Evolutionary conservation across 2,113 vertebrate species (phyloP).

Genomic region (Larimichthys crocea): DNA sequence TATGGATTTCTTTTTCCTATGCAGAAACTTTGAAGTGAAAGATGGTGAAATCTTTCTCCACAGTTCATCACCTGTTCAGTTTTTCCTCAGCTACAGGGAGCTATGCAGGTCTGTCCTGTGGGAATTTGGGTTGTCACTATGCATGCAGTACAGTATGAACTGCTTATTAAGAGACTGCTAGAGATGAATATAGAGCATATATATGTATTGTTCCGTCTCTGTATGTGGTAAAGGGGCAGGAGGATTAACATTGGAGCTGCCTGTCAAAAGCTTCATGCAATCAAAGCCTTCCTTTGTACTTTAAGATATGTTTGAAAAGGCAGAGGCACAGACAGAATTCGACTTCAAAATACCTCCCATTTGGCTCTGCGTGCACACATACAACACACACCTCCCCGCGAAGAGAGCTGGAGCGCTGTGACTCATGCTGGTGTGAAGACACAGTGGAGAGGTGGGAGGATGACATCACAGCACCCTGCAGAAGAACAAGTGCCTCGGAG

Average conservation of each 20-base stretch:
- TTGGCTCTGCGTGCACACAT: constrained; percentile 28
- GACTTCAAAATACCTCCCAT: constrained; percentile 55
- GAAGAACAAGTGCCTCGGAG: constrained; percentile 76
- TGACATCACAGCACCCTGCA: constrained; percentile 83
- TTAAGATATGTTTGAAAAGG: constrained; percentile 51
- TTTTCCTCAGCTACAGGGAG: neutral
- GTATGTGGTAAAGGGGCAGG: constrained; percentile 18
- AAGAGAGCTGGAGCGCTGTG: constrained; percentile 66
- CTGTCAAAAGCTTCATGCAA: constrained; percentile 29
- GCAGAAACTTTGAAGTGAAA: neutral
- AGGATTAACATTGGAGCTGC: constrained; percentile 34
- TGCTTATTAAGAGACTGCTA: constrained; percentile 1
- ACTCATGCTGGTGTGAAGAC: constrained; percentile 82
- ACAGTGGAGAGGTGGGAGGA: constrained; percentile 81
- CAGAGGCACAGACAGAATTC: constrained; percentile 46
- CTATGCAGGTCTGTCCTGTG: neutral
- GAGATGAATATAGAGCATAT: neutral
- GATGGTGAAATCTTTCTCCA: neutral
- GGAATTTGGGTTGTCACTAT: constrained; percentile 12
- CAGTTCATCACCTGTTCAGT: neutral
- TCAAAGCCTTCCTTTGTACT: constrained; percentile 44
- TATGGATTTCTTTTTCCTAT: neutral
- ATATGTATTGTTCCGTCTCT: constrained; percentile 18
- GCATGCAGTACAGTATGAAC: neutral
- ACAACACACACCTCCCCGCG: constrained; percentile 49